Evolutionary conservation across 2,888 invertebrate species (phyloP).

Genomic region (Drosophila pseudotakahashii): DNA sequence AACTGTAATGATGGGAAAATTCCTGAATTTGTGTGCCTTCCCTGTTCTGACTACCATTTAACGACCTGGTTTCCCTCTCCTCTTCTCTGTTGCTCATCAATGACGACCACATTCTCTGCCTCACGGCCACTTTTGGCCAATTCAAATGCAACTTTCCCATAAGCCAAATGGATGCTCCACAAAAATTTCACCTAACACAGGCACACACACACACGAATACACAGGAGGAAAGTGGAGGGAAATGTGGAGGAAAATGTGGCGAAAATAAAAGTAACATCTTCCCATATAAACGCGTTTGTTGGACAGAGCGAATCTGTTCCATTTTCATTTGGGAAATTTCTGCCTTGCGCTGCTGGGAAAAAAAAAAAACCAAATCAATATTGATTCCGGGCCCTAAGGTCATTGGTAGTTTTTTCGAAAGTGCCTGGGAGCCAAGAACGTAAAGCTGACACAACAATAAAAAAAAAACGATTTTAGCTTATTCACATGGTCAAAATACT

Average conservation of each 20-base stretch:
- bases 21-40: conserved; percentile 9
- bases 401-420: conserved; percentile 24
- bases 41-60: conserved; percentile 20
- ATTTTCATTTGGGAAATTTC: background rate
- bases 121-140: conserved; percentile 38
- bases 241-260: conserved; percentile 39
- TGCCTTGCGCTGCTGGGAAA: background rate
- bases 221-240: conserved; percentile 5
- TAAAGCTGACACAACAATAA: conserved; percentile 32
- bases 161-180: conserved; percentile 35
- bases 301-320: conserved; percentile 4
- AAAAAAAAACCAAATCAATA: conserved; percentile 35
- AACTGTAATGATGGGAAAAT: conserved; percentile 23
- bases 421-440: conserved; percentile 13
- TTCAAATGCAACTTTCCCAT: conserved; percentile 44
- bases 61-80: conserved; percentile 32
- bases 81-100: conserved; percentile 22
- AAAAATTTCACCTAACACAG: conserved; percentile 36
- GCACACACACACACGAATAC: conserved; percentile 1
- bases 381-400: conserved; percentile 30
- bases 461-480: conserved; percentile 10
- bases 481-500: background rate
- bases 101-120: conserved; percentile 37
- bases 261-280: conserved; percentile 36
- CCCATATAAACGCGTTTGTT: conserved; percentile 32